Percentiles rank a stretch among this genome's conserved stretches.
These are phyloP conservation scores for Eudorcas thomsonii DNA, from an alignment of 2,113 vertebrate species.

Conservation along the genomic window DNA sequence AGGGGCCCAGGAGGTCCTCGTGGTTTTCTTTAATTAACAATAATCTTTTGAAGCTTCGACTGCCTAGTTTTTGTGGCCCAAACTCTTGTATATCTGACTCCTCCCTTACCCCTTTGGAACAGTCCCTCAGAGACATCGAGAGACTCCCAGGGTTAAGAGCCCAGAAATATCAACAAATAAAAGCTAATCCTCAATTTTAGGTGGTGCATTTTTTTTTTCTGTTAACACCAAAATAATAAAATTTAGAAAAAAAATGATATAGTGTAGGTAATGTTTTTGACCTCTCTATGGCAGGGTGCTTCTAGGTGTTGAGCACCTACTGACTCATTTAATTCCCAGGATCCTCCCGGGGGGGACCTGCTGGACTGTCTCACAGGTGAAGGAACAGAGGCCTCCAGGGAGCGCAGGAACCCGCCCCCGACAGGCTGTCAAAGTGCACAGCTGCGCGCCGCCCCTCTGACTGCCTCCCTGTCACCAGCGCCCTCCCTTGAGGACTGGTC, in stretches of 20 bases:
- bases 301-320: too few relatives aligned
- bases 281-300: neutral
- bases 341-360: accelerated
- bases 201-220: neutral
- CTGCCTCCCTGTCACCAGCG: accelerated
- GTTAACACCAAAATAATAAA: neutral
- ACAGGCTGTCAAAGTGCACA: accelerated
- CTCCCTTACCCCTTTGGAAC: neutral
- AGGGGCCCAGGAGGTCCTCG: neutral
- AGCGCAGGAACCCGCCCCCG: accelerated
- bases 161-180: neutral
- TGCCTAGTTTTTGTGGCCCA: neutral
- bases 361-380: too few relatives aligned
- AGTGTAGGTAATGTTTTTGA: neutral
- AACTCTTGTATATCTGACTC: neutral
- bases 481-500: accelerated
- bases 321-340: too few relatives aligned
- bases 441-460: accelerated
- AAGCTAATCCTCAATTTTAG: neutral
- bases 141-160: neutral
- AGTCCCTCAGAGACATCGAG: neutral
- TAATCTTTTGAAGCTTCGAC: neutral
- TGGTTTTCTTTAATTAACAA: neutral
- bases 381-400: accelerated
- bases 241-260: neutral